These are phyloP conservation scores for Xenops minutus DNA, from an alignment of 2,797 vertebrate genomes.

Conservation along the genomic window DNA sequence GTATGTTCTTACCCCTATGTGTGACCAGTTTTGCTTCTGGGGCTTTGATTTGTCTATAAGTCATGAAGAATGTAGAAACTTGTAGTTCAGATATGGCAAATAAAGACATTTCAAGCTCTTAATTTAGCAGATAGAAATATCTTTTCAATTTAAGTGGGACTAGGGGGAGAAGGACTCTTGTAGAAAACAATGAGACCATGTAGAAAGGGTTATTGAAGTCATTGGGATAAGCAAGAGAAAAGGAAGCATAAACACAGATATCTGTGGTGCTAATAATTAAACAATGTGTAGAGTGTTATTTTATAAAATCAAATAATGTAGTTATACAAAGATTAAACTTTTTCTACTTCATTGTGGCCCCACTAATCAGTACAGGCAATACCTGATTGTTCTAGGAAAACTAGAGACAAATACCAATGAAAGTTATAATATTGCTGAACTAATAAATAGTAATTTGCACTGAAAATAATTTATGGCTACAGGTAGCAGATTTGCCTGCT, in stretches of 20 bases:
- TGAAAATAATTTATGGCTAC: neutral
- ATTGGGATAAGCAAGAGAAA: neutral
- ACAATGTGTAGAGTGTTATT: neutral
- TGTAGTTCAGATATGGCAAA: neutral
- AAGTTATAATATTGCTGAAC: neutral
- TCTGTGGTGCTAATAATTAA: neutral
- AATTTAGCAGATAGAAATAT: constrained; percentile 8
- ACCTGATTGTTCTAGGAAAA: neutral
- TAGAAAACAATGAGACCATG: neutral
- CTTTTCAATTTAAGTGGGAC: neutral
- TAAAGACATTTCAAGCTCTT: neutral
- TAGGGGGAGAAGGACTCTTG: neutral
- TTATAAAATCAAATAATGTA: neutral
- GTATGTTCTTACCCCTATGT: neutral
- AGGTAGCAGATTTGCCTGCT: neutral
- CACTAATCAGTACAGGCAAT: neutral
- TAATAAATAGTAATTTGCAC: neutral
- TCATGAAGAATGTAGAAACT: neutral
- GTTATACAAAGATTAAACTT: neutral
- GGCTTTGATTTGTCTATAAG: neutral
- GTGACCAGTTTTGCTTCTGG: neutral
- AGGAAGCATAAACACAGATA: neutral
- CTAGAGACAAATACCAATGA: neutral
- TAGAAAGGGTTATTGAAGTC: neutral
- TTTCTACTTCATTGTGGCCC: neutral